Base-by-base conservation (phyloP, 2,888 invertebrate species). In the Coenonympha arcania region DNA sequence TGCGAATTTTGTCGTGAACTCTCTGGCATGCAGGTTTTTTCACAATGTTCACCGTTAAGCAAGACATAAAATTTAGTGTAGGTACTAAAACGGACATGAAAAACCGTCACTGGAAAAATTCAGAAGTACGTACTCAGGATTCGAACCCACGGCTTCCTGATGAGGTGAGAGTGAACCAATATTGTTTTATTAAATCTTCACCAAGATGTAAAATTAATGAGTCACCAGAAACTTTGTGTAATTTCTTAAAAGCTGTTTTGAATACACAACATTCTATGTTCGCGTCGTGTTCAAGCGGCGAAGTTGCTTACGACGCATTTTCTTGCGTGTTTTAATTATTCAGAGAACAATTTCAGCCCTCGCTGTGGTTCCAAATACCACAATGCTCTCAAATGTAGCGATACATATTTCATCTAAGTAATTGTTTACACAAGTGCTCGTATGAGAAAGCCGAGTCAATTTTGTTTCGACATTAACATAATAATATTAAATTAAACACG, bases 311-410 rank as follows among this genome's bases (percentile, higher is more conserved):
- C 34, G 48, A 54, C 54, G 44, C 50, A 47, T 50, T 33, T 50
- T 48, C 54, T 54, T 50, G 51, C 53, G 36, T 53, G 43, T 59
- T 62, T 62, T 62, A 60, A 62, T 62, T 60, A 59, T 62, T 60
- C 62, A 55, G 47, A 53, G 52, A 60, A 58, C 52, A 56, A 60
- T 52, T 54, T 59, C 48, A 52, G 45, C 56, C 30, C 33, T 45
- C 45, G 37, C 50, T 4, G 46, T 50, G 51, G 52, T 55, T 46
- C 39, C 49, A 36, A 50, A 54, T 51, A 50, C 33, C 50, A 48
- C 48, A 52, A n/a, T 53, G 54, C 51, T 57, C 51, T 19, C 33
- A 47, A 53, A 53, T 53, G 50, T 41, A 53, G 42, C 43, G 36
- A 15, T 52, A 47, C 50, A 53, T 53, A 50, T 50, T 50, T 53